Evolutionary conservation across 2,113 vertebrate species (phyloP), one percentile per base, ranked within the genome.

Genomic region (Jaculus jaculus): DNA sequence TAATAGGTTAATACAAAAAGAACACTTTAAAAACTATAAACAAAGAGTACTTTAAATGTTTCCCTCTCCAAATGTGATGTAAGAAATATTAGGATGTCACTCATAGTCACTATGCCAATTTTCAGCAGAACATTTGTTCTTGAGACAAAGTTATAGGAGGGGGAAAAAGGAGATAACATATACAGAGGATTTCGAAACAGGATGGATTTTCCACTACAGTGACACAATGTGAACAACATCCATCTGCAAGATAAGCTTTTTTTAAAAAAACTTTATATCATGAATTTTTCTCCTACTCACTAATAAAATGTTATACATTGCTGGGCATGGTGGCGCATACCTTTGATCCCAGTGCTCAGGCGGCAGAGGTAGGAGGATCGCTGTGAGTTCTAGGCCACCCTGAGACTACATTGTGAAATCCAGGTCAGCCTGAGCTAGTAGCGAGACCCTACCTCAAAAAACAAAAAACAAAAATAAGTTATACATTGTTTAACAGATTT

Each of bases 231-330:
- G 83, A 75, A 74, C 11, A 80, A 37, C 18, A 51, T 94, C 93
- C 73, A 87, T 87, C 47, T 85, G 87, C 82, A 87, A 37, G 37
- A 78, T 83, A 80, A 81, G n/a, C 28, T 23, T 71, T 86, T 77
- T 81, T 61, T 78, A 75, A 51, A n/a, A n/a, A n/a, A n/a, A 15
- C 18, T 21, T 61, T 74, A 60, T 3, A 21, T 13, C 74, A 12
- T 24, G n/a, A 16, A 77, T 84, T 75, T 42, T 72, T 32, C 30
- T 78, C 89, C 32, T n/a, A 34, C 3, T 20, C 42, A 47, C 42
- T 47, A n/a, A n/a, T n/a, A n/a, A n/a, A 51, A 51, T 51, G 51
- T 51, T 51, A 51, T 51, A 51, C n/a, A n/a, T n/a, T n/a, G n/a
- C n/a, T n/a, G n/a, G n/a, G n/a, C n/a, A n/a, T n/a, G n/a, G n/a